phyloP scores from a whole-genome alignment of 1,140 invertebrate species.

The Apis cerana region DNA sequence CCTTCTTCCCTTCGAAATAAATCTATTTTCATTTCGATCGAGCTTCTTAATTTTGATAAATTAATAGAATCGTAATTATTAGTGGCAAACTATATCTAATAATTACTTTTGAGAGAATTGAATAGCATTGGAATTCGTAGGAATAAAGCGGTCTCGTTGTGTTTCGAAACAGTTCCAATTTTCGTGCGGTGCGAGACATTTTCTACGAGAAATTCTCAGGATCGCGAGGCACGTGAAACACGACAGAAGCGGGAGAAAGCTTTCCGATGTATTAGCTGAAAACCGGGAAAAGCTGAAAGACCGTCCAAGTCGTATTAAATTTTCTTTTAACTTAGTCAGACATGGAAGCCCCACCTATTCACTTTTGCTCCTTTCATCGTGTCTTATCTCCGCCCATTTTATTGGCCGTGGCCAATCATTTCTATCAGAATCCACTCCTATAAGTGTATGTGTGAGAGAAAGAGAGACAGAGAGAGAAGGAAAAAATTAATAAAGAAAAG shows the following conservation, averaged over 20 bases:
- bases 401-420: neutral
- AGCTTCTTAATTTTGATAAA: too few species aligned
- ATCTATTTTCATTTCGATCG: too few species aligned
- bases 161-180: too few species aligned
- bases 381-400: neutral
- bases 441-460: neutral
- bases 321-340: neutral
- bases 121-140: too few species aligned
- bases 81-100: too few species aligned
- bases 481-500: too few species aligned
- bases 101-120: too few species aligned
- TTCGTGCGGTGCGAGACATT: neutral
- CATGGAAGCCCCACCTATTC: neutral
- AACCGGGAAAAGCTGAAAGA: neutral
- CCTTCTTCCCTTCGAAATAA: too few species aligned
- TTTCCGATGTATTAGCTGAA: neutral
- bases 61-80: too few species aligned
- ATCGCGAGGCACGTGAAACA: neutral
- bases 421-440: neutral
- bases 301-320: constrained; percentile 6
- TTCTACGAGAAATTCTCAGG: too few species aligned
- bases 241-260: neutral
- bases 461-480: too few species aligned
- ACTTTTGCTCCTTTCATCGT: neutral
- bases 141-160: too few species aligned